These are phyloP conservation scores for Osmoderma eremita DNA, from an alignment of 2,888 invertebrate species.

Conservation along the genomic window DNA sequence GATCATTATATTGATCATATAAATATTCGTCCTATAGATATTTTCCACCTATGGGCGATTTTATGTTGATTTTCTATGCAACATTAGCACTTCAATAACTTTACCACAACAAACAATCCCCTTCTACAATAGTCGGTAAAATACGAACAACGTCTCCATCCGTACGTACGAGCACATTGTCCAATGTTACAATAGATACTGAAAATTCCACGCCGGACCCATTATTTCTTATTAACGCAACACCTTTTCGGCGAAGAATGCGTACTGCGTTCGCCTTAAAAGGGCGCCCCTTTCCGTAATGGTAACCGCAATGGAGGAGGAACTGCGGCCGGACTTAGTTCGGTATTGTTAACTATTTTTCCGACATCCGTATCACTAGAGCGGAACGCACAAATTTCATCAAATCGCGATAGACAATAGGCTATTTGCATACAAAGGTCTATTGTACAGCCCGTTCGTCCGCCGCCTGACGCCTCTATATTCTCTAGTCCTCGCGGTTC, in stretches of 20 bases:
- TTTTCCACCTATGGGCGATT: no score
- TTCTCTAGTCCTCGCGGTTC: slow-evolving; percentile 43
- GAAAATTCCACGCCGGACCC: slow-evolving; percentile 27
- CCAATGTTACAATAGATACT: slow-evolving; percentile 25
- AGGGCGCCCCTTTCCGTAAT: slow-evolving; percentile 29
- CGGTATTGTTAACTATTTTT: slow-evolving; percentile 46
- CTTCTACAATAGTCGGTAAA: slow-evolving; percentile 7
- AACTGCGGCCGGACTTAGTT: slow-evolving; percentile 32
- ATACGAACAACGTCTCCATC: slow-evolving; percentile 12
- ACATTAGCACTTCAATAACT: slow-evolving; percentile 6
- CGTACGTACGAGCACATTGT: slow-evolving; percentile 12
- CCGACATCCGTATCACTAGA: slow-evolving; percentile 47
- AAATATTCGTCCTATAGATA: no score
- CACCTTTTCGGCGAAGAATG: slow-evolving; percentile 34
- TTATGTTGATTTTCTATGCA: background rate
- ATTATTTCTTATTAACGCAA: slow-evolving; percentile 37
- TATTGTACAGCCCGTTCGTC: slow-evolving; percentile 52
- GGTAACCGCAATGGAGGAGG: slow-evolving; percentile 3
- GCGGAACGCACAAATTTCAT: slow-evolving; percentile 55
- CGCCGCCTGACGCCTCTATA: slow-evolving; percentile 42
- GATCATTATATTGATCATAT: no score
- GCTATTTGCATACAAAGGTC: slow-evolving; percentile 57
- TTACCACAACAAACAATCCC: background rate
- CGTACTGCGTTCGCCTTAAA: slow-evolving; percentile 29
- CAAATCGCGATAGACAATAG: slow-evolving; percentile 54